Evolutionary conservation across 2,113 vertebrate genomes (phyloP), one percentile per base, ranked within the genome.

Genomic region (Anoplopoma fimbria): DNA sequence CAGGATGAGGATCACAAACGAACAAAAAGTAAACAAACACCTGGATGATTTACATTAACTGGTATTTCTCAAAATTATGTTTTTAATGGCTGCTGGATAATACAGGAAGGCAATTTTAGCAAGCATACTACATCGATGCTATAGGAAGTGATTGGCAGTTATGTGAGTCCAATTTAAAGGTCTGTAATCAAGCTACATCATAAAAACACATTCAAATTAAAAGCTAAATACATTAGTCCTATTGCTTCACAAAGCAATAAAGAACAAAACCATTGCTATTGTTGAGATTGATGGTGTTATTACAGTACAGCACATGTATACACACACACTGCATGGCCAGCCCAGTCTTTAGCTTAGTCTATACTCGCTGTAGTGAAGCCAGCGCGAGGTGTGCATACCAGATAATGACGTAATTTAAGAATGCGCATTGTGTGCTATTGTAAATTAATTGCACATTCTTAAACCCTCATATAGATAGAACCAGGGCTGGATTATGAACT

Each of bases 1-100:
- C 1, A 23, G 19, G 27, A 38, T 23, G n/a, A 40, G 19, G 25
- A 25, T 10, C 17, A 38, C 33, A 45, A 34, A 40, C 27, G 8
- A 69, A 69, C 49, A 6, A 40, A 53, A 78, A 53, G 9, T 33
- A 45, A 45, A 70, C 31, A 89, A 84, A 84, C 79, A 85, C 69
- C 55, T 34, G 68, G 60, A 45, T 62, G 29, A 69, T 49, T 76
- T 38, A 47, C 21, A 29, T 63, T 33, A 10, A 15, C 6, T 12
- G 7, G 31, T 42, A 34, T 70, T 58, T 27, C n/a, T 38, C 27
- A 36, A 36, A 47, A 34, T 27, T 0, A 40, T 29, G 10, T 47
- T 62, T 29, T 49, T 51, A 60, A 31, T 51, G 34, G 55, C 13
- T 64, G 63, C 25, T 61, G 51, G 4, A 69, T 47, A 27, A 69